These are phyloP conservation scores for Oreonectes daqikongensis DNA, from an alignment of 2,797 vertebrate genomes.

Conservation along the genomic window DNA sequence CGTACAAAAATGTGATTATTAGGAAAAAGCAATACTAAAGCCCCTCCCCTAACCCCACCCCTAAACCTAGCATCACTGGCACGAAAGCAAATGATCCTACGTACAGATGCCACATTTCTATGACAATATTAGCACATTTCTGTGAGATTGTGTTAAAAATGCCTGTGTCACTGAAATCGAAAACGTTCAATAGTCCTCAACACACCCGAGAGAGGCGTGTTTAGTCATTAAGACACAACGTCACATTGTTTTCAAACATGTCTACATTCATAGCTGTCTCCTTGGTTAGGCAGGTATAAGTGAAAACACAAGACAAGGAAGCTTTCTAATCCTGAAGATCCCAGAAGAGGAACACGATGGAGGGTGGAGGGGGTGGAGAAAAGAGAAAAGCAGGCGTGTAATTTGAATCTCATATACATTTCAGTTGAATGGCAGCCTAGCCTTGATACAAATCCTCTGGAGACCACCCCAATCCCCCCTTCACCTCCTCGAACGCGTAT, in stretches of 20 bases:
- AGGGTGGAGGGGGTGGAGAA: slow-evolving; percentile 45
- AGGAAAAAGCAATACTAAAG: too few species aligned
- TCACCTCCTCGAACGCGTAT: slow-evolving; percentile 34
- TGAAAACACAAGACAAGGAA: slow-evolving; percentile 34
- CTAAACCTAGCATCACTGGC: too few species aligned
- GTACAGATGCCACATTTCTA: too few species aligned
- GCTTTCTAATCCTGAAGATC: slow-evolving; percentile 65
- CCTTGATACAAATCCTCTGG: slow-evolving; percentile 75
- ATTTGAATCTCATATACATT: slow-evolving; percentile 82
- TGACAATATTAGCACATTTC: too few species aligned
- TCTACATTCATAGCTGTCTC: slow-evolving; percentile 9
- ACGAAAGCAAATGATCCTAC: too few species aligned
- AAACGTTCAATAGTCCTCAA: not conserved
- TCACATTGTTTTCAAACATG: slow-evolving; percentile 21
- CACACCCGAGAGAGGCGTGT: not conserved
- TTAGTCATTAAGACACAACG: not conserved
- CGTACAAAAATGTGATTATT: too few species aligned
- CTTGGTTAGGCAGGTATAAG: slow-evolving; percentile 35
- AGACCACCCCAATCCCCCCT: slow-evolving; percentile 59
- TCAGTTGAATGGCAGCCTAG: slow-evolving; percentile 80
- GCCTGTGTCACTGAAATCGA: too few species aligned
- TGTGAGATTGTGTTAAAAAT: too few species aligned
- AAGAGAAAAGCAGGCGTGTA: slow-evolving; percentile 67
- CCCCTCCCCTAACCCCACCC: too few species aligned
- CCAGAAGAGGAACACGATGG: slow-evolving; percentile 63